A percentile compares a stretch with the other conserved stretches of the same genome.
Evolutionary conservation across 2,888 invertebrate species (phyloP).

Genomic region (Polietes domitor): DNA sequence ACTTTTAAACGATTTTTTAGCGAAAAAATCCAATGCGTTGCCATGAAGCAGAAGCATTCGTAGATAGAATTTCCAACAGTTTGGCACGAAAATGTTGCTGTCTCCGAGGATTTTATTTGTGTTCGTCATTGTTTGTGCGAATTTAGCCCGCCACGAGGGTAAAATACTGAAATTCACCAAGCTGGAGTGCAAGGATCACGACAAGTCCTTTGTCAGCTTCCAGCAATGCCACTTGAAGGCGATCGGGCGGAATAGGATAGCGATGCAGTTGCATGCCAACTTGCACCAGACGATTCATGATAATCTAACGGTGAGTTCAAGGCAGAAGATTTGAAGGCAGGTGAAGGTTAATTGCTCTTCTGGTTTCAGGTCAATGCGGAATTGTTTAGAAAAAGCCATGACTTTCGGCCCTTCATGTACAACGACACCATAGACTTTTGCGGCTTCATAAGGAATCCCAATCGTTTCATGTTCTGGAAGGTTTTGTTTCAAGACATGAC

Average conservation of each 20-base stretch:
- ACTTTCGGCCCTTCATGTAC: slow-evolving; percentile 49
- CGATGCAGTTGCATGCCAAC: background rate
- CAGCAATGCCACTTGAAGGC: slow-evolving; percentile 31
- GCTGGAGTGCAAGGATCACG: slow-evolving; percentile 18
- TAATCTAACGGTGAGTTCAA: slow-evolving; percentile 27
- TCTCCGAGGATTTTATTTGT: background rate
- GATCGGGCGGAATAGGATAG: slow-evolving; percentile 12
- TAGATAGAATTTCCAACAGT: background rate
- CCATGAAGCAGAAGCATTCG: background rate
- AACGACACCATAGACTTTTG: slow-evolving; percentile 26
- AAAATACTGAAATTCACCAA: slow-evolving; percentile 35
- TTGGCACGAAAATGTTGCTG: background rate
- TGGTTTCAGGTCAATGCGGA: slow-evolving; percentile 17
- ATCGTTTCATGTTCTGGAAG: slow-evolving; percentile 39
- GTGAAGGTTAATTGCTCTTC: background rate
- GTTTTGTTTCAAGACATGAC: background rate
- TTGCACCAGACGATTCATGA: background rate
- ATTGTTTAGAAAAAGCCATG: slow-evolving; percentile 41
- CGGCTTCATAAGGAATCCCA: slow-evolving; percentile 4
- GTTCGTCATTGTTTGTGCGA: background rate
- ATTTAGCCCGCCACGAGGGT: background rate
- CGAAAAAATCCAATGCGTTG: background rate
- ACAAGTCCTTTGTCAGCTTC: background rate
- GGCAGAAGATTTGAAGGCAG: background rate
- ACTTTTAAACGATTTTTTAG: background rate